Conservation (phyloP, 2,888 invertebrate species). For the Nomada fucata region DNA sequence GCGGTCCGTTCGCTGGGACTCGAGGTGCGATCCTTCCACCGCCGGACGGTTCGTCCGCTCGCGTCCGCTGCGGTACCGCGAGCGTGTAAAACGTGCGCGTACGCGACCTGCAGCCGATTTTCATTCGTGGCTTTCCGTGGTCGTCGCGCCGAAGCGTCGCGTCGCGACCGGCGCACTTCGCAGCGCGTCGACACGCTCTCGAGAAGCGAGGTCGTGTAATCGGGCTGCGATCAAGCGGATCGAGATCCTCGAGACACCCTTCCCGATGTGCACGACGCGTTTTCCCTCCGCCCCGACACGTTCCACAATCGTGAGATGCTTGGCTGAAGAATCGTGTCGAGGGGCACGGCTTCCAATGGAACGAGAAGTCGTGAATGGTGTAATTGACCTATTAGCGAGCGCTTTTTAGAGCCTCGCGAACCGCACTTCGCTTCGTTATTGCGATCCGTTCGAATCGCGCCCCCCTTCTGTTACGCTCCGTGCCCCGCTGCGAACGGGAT, state of each 20-base stretch:
- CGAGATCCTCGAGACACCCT: conserved; percentile 62
- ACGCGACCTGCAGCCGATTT: conserved; percentile 21
- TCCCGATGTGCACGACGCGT: conserved; percentile 37
- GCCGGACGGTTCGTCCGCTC: conserved; percentile 8
- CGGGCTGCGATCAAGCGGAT: conserved; percentile 62
- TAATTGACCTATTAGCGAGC: conserved; percentile 54
- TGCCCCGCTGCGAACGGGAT: not conserved
- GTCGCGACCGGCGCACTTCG: conserved; percentile 39
- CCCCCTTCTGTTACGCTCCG: conserved; percentile 6
- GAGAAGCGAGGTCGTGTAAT: conserved; percentile 59
- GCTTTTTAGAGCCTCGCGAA: conserved; percentile 43
- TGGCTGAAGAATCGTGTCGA: conserved; percentile 51
- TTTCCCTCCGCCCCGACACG: conserved; percentile 46
- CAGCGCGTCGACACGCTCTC: conserved; percentile 61
- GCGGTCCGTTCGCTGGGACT: conserved; percentile 45
- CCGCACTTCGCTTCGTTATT: conserved; percentile 46
- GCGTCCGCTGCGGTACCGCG: conserved; percentile 33
- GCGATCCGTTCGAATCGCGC: conserved; percentile 33
- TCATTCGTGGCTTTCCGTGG: conserved; percentile 20
- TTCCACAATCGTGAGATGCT: conserved; percentile 53
- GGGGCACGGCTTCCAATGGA: conserved; percentile 22
- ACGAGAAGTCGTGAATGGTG: conserved; percentile 44
- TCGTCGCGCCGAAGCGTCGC: conserved; percentile 21
- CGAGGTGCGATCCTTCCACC: conserved; percentile 72
- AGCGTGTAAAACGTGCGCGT: conserved; percentile 30